Base-by-base conservation (phyloP, 2,797 vertebrate species). In the Megalops cyprinoides region DNA sequence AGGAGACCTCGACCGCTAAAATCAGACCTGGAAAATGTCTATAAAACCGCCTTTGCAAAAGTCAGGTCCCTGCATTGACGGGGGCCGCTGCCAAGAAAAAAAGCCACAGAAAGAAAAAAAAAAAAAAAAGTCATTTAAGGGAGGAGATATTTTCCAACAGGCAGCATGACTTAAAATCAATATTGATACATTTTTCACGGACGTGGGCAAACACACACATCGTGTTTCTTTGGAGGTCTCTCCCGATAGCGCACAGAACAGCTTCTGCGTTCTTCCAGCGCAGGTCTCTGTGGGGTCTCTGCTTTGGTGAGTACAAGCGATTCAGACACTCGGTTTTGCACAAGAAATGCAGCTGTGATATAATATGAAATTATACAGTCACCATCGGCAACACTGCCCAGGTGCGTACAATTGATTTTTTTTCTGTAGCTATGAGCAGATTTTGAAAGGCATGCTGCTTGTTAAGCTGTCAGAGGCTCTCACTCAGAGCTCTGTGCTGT, bases 121-220 rank as follows among this genome's bases (percentile, higher is more conserved):
- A 48, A 23, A 34, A 49, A n/a, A 39, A 67, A 25, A 44, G 65
- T 34, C 14, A 34, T 9, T 23, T 37, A 48, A 25, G 37, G 9
- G 62, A 78, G 34, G 23, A 81, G 37, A 12, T 42, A 42, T 34
- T 77, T 77, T 14, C 10, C 75, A 74, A 53, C 44, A 78, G 46
- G 9, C 25, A 46, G 77, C 5, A 60, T 79, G 69, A 78, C 56
- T 56, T 42, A 80, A 74, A 80, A 56, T 58, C 48, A 80, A 73
- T 73, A 74, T 55, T 49, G 51, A 60, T 60, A 56, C 58, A 9
- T 39, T 53, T 49, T 48, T 76, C 48, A 51, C 31, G 15, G 77
- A n/a, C 49, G 39, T 44, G 34, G 51, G 10, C 28, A 78, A 62
- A 46, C 23, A 3, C 1, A 37, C 65, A 4, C 20, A 10, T 18